These are phyloP conservation scores for Lamellibrachia columna DNA, from an alignment of 2,888 invertebrate species.

Conservation along the genomic window DNA sequence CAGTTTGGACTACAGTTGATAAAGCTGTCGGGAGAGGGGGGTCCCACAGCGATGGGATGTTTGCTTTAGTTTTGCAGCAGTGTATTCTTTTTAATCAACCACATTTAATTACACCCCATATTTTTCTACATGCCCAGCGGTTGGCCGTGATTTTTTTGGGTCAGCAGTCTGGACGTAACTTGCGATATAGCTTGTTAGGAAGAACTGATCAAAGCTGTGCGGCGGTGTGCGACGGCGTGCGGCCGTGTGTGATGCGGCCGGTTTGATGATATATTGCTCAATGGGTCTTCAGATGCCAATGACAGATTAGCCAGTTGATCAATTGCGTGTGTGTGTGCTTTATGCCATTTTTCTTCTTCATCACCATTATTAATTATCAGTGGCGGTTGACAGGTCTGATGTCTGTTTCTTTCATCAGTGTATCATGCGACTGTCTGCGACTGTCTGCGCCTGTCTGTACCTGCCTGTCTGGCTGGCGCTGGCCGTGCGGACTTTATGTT, in stretches of 20 bases:
- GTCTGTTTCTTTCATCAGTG: not conserved
- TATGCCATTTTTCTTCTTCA: not conserved
- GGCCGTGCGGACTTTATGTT: not conserved
- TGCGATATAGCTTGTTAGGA: not conserved
- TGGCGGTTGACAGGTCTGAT: not conserved
- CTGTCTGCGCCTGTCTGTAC: no score
- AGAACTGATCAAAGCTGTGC: constrained; percentile 10
- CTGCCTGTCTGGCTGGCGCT: not conserved
- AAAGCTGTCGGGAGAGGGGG: not conserved
- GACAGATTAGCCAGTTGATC: not conserved
- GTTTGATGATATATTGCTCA: constrained; percentile 6
- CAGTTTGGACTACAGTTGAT: not conserved
- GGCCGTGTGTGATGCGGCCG: not conserved
- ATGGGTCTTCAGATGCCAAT: not conserved
- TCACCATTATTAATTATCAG: not conserved
- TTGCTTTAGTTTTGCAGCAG: not conserved
- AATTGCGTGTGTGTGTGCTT: not conserved
- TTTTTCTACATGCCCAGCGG: not conserved
- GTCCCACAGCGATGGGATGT: not conserved
- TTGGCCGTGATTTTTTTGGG: not conserved
- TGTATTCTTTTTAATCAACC: not conserved
- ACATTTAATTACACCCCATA: not conserved
- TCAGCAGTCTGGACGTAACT: no score
- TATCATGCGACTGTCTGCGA: not conserved
- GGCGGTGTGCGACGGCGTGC: not conserved